Conservation (phyloP, 2,888 invertebrate genomes). For the Sturmia bella region DNA sequence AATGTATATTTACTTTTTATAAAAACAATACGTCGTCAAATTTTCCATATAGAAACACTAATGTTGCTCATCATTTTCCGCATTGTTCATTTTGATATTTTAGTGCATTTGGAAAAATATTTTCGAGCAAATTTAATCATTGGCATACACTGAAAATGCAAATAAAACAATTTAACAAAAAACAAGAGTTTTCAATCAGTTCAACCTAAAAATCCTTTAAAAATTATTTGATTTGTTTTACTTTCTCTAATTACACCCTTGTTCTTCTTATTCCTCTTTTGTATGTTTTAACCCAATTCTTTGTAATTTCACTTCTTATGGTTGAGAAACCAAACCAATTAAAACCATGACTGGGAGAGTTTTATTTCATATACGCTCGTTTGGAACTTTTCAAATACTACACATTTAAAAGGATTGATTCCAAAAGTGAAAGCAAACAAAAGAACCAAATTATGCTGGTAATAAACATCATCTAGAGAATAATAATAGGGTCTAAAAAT, state of each 20-base stretch:
- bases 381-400: conserved; percentile 13
- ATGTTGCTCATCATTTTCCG: no score
- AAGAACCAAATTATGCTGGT: neutral
- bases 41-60: no score
- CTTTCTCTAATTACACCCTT: conserved; percentile 50
- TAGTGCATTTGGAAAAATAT: no score
- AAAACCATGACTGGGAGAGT: conserved; percentile 45
- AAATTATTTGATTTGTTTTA: neutral
- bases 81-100: no score
- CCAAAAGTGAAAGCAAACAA: conserved; percentile 18
- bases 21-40: no score
- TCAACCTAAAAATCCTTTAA: neutral
- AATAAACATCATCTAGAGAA: neutral
- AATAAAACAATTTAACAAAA: no score
- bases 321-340: conserved; percentile 56
- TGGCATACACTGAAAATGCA: no score
- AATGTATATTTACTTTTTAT: no score
- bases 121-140: no score
- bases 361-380: conserved; percentile 18
- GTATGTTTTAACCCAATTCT: conserved; percentile 14
- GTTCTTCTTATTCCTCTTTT: conserved; percentile 23
- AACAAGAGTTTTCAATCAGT: no score
- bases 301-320: conserved; percentile 31
- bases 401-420: conserved; percentile 5
- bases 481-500: no score